Conservation (phyloP, 2,797 vertebrate species). For the Sternarchorhynchus goeldii region DNA sequence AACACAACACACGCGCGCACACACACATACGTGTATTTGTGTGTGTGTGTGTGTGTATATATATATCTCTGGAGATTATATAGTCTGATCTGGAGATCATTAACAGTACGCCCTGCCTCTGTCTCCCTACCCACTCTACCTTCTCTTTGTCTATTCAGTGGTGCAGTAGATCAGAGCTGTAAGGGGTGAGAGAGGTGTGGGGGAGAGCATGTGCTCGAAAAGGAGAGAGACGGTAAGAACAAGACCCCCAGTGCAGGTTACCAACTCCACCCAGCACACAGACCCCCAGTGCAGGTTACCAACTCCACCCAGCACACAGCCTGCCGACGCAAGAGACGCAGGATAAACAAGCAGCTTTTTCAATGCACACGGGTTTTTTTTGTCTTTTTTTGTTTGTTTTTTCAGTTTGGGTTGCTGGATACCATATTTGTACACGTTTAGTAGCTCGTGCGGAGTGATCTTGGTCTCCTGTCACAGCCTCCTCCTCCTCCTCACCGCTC, state of each 20-base stretch:
- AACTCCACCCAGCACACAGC: conserved; percentile 60
- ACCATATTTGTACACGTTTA: conserved; percentile 62
- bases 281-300: conserved; percentile 57
- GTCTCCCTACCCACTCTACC: too few relatives aligned
- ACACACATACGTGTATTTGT: too few relatives aligned
- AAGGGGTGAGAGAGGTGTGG: conserved; percentile 53
- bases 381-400: conserved; percentile 62
- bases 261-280: conserved; percentile 58
- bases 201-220: conserved; percentile 36
- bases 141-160: conserved; percentile 48
- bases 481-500: conserved; percentile 57
- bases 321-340: conserved; percentile 72
- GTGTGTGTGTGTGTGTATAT: neutral
- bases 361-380: conserved; percentile 69
- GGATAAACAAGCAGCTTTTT: conserved; percentile 68
- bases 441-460: conserved; percentile 66
- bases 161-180: conserved; percentile 57
- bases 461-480: conserved; percentile 59
- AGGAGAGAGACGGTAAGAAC: conserved; percentile 44
- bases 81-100: too few relatives aligned
- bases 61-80: conserved; percentile 61
- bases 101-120: conserved; percentile 56
- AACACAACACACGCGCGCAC: too few relatives aligned
- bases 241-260: conserved; percentile 56
- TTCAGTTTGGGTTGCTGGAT: conserved; percentile 39